Evolutionary conservation across 2,113 vertebrate species (phyloP).

Genomic region (Mus spicilegus): DNA sequence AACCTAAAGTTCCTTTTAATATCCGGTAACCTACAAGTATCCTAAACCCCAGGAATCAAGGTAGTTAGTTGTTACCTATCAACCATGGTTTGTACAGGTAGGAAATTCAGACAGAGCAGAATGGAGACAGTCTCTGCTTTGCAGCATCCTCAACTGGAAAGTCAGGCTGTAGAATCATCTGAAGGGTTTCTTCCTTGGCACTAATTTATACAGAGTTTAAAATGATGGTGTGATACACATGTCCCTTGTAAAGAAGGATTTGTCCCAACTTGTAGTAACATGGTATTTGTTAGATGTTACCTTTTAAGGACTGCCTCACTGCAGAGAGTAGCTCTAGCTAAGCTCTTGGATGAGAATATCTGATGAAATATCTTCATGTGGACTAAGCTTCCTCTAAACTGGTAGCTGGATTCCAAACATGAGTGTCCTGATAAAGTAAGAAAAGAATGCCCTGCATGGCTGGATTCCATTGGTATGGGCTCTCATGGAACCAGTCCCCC

Average conservation of each 20-base stretch:
- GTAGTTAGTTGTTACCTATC: background rate
- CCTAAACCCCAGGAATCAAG: background rate
- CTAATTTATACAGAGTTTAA: background rate
- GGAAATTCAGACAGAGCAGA: background rate
- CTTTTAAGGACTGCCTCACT: background rate
- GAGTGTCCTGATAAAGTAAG: background rate
- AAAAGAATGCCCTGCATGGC: background rate
- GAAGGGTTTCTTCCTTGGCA: background rate
- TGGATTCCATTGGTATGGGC: background rate
- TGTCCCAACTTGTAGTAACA: background rate
- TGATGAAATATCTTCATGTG: background rate
- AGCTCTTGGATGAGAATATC: background rate
- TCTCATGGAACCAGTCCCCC: background rate
- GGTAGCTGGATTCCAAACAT: background rate
- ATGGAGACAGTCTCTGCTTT: background rate
- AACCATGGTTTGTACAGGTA: background rate
- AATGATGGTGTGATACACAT: too few relatives aligned
- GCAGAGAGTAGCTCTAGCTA: background rate
- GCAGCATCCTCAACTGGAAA: background rate
- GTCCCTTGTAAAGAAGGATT: background rate
- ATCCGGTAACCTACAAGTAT: background rate
- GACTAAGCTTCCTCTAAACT: background rate
- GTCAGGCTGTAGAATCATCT: background rate
- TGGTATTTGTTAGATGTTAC: background rate
- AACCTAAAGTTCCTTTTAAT: slow-evolving; percentile 37